These are phyloP conservation scores for Chamaea fasciata DNA, from an alignment of 2,113 vertebrate species.

Conservation along the genomic window DNA sequence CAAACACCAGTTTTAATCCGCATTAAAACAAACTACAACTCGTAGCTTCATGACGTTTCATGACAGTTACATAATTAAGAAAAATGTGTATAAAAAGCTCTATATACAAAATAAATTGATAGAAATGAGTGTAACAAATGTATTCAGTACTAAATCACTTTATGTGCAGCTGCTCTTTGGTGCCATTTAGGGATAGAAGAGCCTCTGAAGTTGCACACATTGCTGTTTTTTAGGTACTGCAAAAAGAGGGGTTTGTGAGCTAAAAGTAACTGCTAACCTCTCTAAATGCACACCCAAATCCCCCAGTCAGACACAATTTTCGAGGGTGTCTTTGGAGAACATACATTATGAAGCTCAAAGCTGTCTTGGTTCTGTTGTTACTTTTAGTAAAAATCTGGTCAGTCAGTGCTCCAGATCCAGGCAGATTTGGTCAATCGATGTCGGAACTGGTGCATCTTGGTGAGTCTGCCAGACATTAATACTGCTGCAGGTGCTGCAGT, in stretches of 20 bases:
- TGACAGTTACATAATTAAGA: slow-evolving; percentile 37
- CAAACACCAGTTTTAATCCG: neutral
- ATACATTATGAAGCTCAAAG: neutral
- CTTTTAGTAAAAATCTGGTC: neutral
- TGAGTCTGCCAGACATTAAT: neutral
- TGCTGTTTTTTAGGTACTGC: neutral
- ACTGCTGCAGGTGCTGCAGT: neutral
- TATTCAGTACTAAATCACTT: slow-evolving; percentile 14
- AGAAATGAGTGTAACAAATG: slow-evolving; percentile 51
- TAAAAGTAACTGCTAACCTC: neutral
- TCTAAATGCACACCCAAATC: neutral
- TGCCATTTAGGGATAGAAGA: slow-evolving; percentile 37
- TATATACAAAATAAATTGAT: slow-evolving; percentile 56
- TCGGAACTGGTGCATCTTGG: rapidly evolving
- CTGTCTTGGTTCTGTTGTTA: neutral
- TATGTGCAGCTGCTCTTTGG: slow-evolving; percentile 68
- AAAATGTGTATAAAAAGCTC: slow-evolving; percentile 37
- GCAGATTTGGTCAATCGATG: neutral
- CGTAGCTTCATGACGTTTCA: neutral
- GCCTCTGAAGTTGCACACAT: neutral
- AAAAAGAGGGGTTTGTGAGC: neutral
- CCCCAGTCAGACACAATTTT: neutral
- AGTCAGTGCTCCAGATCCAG: neutral
- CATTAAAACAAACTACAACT: neutral
- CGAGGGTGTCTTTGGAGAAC: neutral